phyloP scores from a whole-genome alignment of 2,888 invertebrate species.

The Drosophila neutralis region DNA sequence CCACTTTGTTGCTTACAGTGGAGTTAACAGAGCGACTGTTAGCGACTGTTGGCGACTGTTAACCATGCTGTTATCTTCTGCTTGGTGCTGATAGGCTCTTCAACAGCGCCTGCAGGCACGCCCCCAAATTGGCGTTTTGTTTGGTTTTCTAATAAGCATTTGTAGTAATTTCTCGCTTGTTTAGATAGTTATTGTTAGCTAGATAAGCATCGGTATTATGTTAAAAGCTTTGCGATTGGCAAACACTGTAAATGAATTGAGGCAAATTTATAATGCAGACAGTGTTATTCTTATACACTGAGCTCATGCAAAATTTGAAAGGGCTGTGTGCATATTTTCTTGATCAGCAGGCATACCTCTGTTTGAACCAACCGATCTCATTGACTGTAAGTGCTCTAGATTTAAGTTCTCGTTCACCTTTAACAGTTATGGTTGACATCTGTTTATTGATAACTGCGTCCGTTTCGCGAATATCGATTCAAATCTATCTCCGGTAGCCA shows the following conservation, averaged over 20 bases:
- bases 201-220: background rate
- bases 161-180: background rate
- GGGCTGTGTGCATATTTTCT: background rate
- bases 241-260: background rate
- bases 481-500: background rate
- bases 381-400: background rate
- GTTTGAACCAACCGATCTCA: background rate
- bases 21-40: constrained; percentile 10
- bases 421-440: background rate
- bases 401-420: background rate
- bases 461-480: background rate
- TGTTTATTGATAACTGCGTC: background rate
- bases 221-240: background rate
- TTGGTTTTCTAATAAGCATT: background rate
- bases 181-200: background rate
- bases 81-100: background rate
- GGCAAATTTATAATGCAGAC: background rate
- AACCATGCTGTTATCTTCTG: constrained; percentile 16
- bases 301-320: background rate
- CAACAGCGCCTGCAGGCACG: constrained; percentile 28
- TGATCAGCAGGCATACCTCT: background rate
- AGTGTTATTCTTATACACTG: background rate
- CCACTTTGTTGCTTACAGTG: constrained; percentile 3
- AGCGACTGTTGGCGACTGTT: constrained; percentile 2
- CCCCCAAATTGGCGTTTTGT: constrained; percentile 14